phyloP scores from a whole-genome alignment of 2,797 vertebrate genomes.

The Arrhamphus sclerolepis region DNA sequence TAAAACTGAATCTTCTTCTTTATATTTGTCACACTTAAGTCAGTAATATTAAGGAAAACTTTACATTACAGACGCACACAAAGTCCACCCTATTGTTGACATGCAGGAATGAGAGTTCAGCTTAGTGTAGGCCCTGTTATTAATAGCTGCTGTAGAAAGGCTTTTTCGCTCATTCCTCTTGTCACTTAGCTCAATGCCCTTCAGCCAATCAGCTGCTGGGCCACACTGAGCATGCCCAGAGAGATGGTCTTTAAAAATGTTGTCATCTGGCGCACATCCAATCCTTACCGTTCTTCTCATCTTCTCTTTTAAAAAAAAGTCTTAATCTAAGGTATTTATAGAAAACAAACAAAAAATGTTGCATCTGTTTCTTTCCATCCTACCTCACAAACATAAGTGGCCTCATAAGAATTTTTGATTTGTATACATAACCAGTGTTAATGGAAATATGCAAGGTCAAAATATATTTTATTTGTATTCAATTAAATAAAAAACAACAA shows the following conservation, averaged over 20 bases:
- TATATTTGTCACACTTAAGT: neutral
- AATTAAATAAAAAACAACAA: too few relatives aligned
- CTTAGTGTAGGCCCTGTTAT: conserved; percentile 48
- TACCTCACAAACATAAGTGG: too few relatives aligned
- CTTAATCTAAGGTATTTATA: too few relatives aligned
- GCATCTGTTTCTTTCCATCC: too few relatives aligned
- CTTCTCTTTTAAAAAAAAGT: too few relatives aligned
- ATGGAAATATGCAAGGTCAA: too few relatives aligned
- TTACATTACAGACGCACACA: conserved; percentile 1
- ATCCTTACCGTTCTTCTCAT: neutral
- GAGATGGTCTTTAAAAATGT: neutral
- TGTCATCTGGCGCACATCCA: conserved; percentile 13
- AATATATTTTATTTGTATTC: too few relatives aligned
- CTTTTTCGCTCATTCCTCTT: conserved; percentile 28
- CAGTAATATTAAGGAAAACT: neutral
- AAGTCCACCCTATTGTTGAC: conserved; percentile 27
- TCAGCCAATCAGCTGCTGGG: conserved; percentile 46
- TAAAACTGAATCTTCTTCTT: neutral
- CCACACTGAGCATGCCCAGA: conserved; percentile 44
- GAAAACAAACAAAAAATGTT: too few relatives aligned
- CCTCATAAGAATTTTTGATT: too few relatives aligned
- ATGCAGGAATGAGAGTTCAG: conserved; percentile 25
- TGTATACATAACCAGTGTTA: too few relatives aligned
- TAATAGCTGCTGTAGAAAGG: conserved; percentile 41
- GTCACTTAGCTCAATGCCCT: conserved; percentile 18